A percentile compares a stretch with the other conserved stretches of the same genome.
These are phyloP conservation scores for Sebastes ruberrimus DNA, from an alignment of 2,797 vertebrate genomes.

Conservation along the genomic window DNA sequence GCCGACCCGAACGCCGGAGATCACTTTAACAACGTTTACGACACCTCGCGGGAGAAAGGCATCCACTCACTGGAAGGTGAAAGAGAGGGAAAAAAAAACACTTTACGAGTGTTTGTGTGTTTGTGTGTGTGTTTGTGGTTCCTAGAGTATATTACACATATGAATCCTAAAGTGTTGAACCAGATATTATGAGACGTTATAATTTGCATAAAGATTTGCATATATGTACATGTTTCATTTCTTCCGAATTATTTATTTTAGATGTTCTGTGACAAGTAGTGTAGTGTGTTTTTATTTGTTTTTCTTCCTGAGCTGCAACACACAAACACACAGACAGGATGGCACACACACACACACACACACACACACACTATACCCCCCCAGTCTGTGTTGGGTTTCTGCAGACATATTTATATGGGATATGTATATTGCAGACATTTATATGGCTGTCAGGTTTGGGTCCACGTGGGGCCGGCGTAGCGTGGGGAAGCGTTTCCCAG, in stretches of 20 bases:
- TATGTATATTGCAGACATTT: conserved; percentile 99
- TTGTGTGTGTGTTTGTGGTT: neutral
- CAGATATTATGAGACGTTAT: conserved; percentile 58
- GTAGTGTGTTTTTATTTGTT: conserved; percentile 83
- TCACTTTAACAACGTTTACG: conserved; percentile 93
- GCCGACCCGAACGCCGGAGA: conserved; percentile 94
- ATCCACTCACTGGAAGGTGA: conserved; percentile 96
- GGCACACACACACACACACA: conserved; percentile 32
- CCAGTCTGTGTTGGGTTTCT: conserved; percentile 74
- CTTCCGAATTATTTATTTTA: conserved; percentile 81
- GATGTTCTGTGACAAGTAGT: conserved; percentile 62
- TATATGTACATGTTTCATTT: conserved; percentile 88
- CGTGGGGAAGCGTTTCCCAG: conserved; percentile 95
- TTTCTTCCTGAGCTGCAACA: conserved; percentile 77
- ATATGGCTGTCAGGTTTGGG: conserved; percentile 95
- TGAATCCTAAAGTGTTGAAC: conserved; percentile 59
- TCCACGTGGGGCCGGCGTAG: conserved; percentile 81
- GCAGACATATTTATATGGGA: conserved; percentile 89
- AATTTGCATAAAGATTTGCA: conserved; percentile 87
- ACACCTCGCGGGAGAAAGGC: conserved; percentile 90
- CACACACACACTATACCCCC: conserved; percentile 19
- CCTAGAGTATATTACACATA: conserved; percentile 55
- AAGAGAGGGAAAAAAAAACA: neutral
- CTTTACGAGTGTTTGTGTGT: neutral
- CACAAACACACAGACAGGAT: conserved; percentile 44